phyloP scores from a whole-genome alignment of 1,140 invertebrate genomes.

The Ips nitidus region DNA sequence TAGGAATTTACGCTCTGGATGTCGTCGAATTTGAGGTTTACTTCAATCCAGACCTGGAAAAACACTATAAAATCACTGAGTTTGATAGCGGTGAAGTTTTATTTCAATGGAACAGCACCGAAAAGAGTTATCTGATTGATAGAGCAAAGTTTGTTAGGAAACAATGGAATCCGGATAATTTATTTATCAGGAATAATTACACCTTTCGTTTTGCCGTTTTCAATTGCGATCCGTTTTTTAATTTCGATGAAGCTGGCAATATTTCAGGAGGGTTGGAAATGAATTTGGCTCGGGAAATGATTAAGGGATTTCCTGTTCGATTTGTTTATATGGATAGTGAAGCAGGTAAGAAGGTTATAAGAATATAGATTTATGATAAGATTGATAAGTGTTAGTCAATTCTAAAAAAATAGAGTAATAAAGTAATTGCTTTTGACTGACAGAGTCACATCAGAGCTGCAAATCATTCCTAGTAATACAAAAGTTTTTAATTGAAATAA shows the following conservation, averaged over 20 bases:
- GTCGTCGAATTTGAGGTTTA: conserved; percentile 2
- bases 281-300: conserved; percentile 1
- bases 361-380: no score
- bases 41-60: background rate
- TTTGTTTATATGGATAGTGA: background rate
- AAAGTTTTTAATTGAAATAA: no score
- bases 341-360: no score
- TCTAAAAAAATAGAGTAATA: no score
- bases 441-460: no score
- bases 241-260: background rate
- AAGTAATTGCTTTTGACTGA: no score
- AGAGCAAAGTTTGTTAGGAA: background rate
- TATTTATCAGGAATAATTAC: conserved; percentile 1
- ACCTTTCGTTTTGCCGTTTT: conserved; percentile 15
- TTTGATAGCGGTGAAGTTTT: background rate
- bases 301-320: background rate
- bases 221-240: conserved; percentile 17
- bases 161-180: conserved; percentile 1
- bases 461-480: no score
- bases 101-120: background rate
- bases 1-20: conserved; percentile 3
- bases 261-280: background rate
- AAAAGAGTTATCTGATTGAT: background rate
- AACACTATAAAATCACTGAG: background rate
- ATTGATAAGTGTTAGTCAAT: no score